Percentiles rank a stretch among this genome's conserved stretches.
Conservation (phyloP, 2,113 vertebrate species). For the Aegypius monachus region DNA sequence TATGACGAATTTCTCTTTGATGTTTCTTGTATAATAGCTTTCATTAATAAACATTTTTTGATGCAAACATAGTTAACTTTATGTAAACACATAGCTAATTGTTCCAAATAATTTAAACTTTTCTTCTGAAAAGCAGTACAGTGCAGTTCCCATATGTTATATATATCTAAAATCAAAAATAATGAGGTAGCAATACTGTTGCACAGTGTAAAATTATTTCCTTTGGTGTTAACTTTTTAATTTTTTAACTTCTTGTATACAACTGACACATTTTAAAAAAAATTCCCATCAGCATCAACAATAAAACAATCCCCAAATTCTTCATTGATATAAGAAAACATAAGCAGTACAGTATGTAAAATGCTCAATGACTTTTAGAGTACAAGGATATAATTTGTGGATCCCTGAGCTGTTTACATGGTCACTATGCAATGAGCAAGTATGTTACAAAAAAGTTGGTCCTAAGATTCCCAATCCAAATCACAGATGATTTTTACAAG, state of each 20-base stretch:
- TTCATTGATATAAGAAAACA: background rate
- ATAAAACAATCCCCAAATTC: constrained; percentile 15
- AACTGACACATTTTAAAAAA: background rate
- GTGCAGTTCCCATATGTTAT: constrained; percentile 37
- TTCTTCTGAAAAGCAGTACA: constrained; percentile 58
- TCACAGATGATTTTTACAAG: constrained; percentile 59
- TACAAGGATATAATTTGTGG: constrained; percentile 32
- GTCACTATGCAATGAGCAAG: constrained; percentile 77
- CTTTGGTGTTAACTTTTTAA: constrained; percentile 36
- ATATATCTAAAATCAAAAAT: constrained; percentile 6
- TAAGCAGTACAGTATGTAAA: background rate
- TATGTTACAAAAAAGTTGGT: constrained; percentile 43
- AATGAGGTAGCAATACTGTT: constrained; percentile 53
- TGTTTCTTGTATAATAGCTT: constrained; percentile 84
- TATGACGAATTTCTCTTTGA: constrained; percentile 78
- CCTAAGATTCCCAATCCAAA: constrained; percentile 32
- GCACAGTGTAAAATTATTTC: constrained; percentile 42
- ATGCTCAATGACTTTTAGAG: constrained; percentile 29
- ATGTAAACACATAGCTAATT: constrained; percentile 70
- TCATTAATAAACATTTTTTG: constrained; percentile 85
- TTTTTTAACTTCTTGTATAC: constrained; percentile 46
- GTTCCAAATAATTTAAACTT: constrained; percentile 59
- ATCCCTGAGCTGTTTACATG: constrained; percentile 67
- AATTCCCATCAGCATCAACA: constrained; percentile 19
- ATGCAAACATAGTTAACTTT: constrained; percentile 78